Percentiles rank a stretch among this genome's conserved stretches.
These are phyloP conservation scores for Oncorhynchus keta DNA, from an alignment of 2,113 vertebrate species.

Conservation along the genomic window DNA sequence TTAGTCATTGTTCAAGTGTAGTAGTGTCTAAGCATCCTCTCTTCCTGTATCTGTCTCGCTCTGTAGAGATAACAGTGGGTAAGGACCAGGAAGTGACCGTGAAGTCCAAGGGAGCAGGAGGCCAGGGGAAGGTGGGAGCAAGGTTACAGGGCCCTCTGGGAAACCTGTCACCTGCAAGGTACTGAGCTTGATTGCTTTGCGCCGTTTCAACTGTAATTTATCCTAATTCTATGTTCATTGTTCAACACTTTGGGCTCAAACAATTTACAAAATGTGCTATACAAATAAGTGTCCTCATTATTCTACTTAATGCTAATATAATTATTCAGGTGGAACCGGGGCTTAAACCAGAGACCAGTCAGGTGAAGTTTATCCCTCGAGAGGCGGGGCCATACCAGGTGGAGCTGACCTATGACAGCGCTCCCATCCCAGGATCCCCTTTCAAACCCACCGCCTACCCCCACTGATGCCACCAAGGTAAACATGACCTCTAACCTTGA, in stretches of 20 bases:
- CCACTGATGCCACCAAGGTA: constrained; percentile 88
- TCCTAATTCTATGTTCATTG: too few species aligned
- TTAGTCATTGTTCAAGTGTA: too few species aligned
- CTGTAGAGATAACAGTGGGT: constrained; percentile 84
- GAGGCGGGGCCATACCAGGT: constrained; percentile 86
- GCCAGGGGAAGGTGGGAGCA: constrained; percentile 87
- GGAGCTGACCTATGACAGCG: constrained; percentile 85
- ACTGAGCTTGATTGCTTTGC: not conserved
- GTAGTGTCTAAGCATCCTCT: too few species aligned
- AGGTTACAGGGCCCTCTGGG: constrained; percentile 80
- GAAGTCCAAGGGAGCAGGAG: constrained; percentile 88
- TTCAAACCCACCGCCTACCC: constrained; percentile 82
- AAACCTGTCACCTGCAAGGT: constrained; percentile 81
- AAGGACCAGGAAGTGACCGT: constrained; percentile 89
- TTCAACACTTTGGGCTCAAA: too few species aligned
- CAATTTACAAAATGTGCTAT: too few species aligned
- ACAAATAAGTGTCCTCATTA: too few species aligned
- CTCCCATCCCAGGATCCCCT: constrained; percentile 84
- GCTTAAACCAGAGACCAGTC: constrained; percentile 82
- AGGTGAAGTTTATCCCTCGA: constrained; percentile 85
- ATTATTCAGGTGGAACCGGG: constrained; percentile 80
- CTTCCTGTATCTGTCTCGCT: too few species aligned
- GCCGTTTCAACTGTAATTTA: not conserved
- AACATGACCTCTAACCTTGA: too few species aligned
- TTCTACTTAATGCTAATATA: not conserved